phyloP scores from a whole-genome alignment of 2,797 vertebrate species.

The Amniataba percoides region DNA sequence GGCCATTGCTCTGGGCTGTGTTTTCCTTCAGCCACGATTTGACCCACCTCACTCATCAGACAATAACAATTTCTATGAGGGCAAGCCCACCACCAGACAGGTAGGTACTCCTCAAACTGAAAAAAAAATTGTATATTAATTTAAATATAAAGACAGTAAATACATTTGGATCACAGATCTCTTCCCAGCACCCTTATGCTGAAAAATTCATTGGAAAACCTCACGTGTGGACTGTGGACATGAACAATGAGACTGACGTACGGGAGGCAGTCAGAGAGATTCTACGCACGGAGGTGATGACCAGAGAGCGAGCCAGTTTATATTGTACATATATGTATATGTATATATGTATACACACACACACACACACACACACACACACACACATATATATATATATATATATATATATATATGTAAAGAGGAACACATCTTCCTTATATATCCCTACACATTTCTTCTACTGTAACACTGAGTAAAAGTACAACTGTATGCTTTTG shows the following conservation, averaged over 20 bases:
- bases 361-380: too few species aligned
- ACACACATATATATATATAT: too few species aligned
- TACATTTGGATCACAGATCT: conserved; percentile 65
- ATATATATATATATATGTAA: too few species aligned
- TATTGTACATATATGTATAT: background rate
- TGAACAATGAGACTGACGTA: conserved; percentile 75
- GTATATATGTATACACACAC: too few species aligned
- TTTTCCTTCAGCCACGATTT: conserved; percentile 82
- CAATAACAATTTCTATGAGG: conserved; percentile 82
- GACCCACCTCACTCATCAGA: conserved; percentile 77
- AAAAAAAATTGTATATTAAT: background rate
- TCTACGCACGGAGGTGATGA: conserved; percentile 70
- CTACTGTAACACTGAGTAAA: conserved; percentile 5
- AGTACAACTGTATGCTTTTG: conserved; percentile 35
- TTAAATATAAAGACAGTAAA: background rate
- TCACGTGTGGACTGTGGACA: conserved; percentile 82
- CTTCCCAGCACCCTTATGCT: conserved; percentile 84
- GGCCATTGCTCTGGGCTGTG: conserved; percentile 80
- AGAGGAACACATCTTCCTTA: background rate
- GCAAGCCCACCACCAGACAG: conserved; percentile 83
- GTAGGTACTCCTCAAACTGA: conserved; percentile 36
- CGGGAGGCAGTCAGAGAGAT: conserved; percentile 70
- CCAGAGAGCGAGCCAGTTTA: background rate
- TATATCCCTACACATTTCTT: background rate
- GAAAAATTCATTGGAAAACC: conserved; percentile 81